A percentile compares a stretch with the other conserved stretches of the same genome.
These are phyloP conservation scores for Spisula solida DNA, from an alignment of 2,888 invertebrate species.

Conservation along the genomic window DNA sequence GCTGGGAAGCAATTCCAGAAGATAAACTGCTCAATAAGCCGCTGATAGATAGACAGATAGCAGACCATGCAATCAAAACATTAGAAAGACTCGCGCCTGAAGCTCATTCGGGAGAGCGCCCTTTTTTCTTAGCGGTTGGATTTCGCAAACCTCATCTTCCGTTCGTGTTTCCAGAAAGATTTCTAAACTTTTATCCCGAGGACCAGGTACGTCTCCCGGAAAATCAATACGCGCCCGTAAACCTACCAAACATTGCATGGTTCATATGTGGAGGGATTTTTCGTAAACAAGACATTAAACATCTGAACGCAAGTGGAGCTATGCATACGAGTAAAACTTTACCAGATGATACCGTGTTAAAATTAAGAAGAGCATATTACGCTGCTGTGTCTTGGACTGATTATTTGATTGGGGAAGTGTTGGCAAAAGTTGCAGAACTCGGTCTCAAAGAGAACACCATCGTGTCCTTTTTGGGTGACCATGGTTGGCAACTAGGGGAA, in stretches of 20 bases:
- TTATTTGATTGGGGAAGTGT: conserved; percentile 66
- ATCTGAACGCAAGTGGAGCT: conserved; percentile 66
- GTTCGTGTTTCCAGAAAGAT: conserved; percentile 93
- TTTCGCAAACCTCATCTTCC: conserved; percentile 97
- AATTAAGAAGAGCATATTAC: conserved; percentile 75
- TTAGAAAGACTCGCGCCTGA: conserved; percentile 86
- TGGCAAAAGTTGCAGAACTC: conserved; percentile 65
- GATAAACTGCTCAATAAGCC: conserved; percentile 88
- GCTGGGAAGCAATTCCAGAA: conserved; percentile 73
- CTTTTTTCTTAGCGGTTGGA: conserved; percentile 94
- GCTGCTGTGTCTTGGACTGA: conserved; percentile 73
- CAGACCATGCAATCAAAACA: conserved; percentile 90
- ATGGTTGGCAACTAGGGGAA: no score
- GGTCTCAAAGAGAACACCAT: conserved; percentile 74
- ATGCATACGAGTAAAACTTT: conserved; percentile 79
- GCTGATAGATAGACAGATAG: conserved; percentile 93
- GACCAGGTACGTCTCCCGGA: conserved; percentile 69
- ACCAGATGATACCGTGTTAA: conserved; percentile 65
- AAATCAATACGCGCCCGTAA: conserved; percentile 75
- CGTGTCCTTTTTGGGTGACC: conserved; percentile 77
- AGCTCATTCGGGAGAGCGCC: conserved; percentile 85
- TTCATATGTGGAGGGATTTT: conserved; percentile 70
- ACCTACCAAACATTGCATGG: conserved; percentile 79
- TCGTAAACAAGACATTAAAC: conserved; percentile 69
- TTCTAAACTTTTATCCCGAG: conserved; percentile 89